Base-by-base conservation (phyloP, 2,888 invertebrate genomes). In the Heliconius ismenius region DNA sequence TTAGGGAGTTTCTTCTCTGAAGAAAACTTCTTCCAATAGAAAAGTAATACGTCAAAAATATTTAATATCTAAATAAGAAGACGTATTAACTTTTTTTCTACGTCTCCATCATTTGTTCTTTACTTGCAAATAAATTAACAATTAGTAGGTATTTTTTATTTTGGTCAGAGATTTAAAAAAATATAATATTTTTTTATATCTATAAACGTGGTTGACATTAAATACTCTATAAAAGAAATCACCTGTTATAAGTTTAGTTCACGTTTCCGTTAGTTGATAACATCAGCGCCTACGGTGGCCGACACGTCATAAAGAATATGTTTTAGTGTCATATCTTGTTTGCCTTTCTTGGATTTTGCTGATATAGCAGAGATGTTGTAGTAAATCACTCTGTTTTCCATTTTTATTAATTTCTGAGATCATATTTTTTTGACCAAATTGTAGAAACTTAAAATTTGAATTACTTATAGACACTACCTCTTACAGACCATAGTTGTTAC, bases 231-330 rank as follows among this genome's bases (percentile, higher is more conserved):
- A 76, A 54, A n/a, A 32, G 26, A 39, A 58, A 39, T 76, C 65
- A 72, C 64, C 63, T 76, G 70, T 63, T 64, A 54, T 28, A 68
- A 75, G 39, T 64, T 58, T 63, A 72, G 54, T 58, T 58, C 58
- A 75, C 63, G 28, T 72, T 72, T 64, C 54, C 76, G 72, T 64
- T 36, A 72, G 10, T 39, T 64, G 76, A 76, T 76, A 76, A 64
- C 39, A 76, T 76, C 76, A 49, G 64, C 75, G 75, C 36, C 36
- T 49, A 21, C 26, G 70, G 70, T 64, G 70, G 64, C 63, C 76
- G 62, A 54, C 32, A 24, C 21, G 11, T 60, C 49, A 21, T 36
- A 65, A 65, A 65, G 24, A 39, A 67, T 67, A 26, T 58, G 67
- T 64, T 64, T 74, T 65, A 64, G 21, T 39, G 32, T 43, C 21